phyloP scores from a whole-genome alignment of 2,888 invertebrate genomes.

The Germaria angustata region DNA sequence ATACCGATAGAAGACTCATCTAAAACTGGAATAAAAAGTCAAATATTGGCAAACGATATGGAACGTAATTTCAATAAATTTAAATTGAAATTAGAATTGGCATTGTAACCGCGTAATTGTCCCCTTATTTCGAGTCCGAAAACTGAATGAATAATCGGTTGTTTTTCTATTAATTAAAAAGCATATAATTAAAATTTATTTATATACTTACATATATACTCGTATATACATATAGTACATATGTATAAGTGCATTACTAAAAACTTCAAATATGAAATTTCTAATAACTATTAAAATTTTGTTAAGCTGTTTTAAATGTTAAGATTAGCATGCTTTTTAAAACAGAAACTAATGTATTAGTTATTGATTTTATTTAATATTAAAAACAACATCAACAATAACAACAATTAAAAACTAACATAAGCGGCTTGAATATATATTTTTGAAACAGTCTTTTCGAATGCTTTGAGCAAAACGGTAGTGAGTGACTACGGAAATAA shows the following conservation, averaged over 20 bases:
- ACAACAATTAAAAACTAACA: slow-evolving; percentile 4
- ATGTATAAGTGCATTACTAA: not conserved
- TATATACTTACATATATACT: no score
- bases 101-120: no score
- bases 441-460: slow-evolving; percentile 48
- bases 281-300: slow-evolving; percentile 3
- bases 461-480: slow-evolving; percentile 43
- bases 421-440: slow-evolving; percentile 12
- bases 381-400: not conserved
- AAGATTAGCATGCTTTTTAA: slow-evolving; percentile 24
- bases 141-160: no score
- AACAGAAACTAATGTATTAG: not conserved
- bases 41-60: no score
- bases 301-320: not conserved
- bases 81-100: no score
- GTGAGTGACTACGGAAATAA: slow-evolving; percentile 15
- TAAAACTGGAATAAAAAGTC: no score
- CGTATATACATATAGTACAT: no score
- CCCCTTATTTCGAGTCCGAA: no score
- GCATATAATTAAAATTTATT: no score
- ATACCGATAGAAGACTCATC: no score
- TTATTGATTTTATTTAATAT: not conserved
- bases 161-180: no score
- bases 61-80: no score
- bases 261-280: slow-evolving; percentile 1